Percentiles rank a stretch among this genome's conserved stretches.
Conservation (phyloP, 2,113 vertebrate species). For the Mus musculus region GRCm39 chr6:62391501-62392000, state of each 20-base stretch:
- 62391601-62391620: not conserved
- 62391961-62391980: too few relatives aligned
- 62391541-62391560: not conserved
- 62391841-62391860: too few relatives aligned
- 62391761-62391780: not conserved
- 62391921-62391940: too few relatives aligned
- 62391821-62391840: not conserved
- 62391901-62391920: not conserved
- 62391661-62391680: not conserved
- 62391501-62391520: not conserved
- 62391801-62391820: not conserved
- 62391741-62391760: not conserved
- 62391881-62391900: not conserved
- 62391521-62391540: not conserved
- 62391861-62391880: not conserved
- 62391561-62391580: not conserved
- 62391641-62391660: not conserved
- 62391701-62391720: not conserved
- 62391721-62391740: not conserved
- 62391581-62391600: not conserved
- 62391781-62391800: not conserved
- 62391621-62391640: not conserved
- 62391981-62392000: too few relatives aligned
- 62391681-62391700: slow-evolving; percentile 11
- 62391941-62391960: too few relatives aligned